Base-by-base conservation (phyloP, 2,113 vertebrate genomes). In the Anthoscopus minutus region DNA sequence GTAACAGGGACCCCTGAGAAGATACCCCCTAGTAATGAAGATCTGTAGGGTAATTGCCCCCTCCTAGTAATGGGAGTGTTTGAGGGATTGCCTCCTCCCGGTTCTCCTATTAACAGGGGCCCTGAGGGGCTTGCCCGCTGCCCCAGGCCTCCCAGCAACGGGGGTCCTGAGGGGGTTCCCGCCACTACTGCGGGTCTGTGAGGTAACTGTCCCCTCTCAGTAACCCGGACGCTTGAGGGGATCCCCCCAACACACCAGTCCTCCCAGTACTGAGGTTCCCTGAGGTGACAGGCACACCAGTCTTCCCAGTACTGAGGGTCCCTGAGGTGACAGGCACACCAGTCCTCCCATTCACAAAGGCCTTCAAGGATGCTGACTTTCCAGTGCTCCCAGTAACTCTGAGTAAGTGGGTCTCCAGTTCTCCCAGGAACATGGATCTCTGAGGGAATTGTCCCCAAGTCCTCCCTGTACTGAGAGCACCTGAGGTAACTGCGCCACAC, bases 401-500 rank as follows among this genome's bases (percentile, higher is more conserved):
- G n/a, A 33, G 22, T 7, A 42, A 31, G 5, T 9, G 16, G 10
- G 6, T 33, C 15, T n/a, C 17, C 35, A 35, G 18, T 54, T 7
- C 40, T 51, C 31, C 27, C 38, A 62, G 58, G 40, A 30, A 13
- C 7, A 6, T 0, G 16, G 21, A 10, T 8, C 20, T 42, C 73
- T 27, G 38, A 21, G 56, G 35, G 14, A 17, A 35, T 11, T 37
- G 13, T 20, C 24, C 5, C 33, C 25, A 61, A 5, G 4, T 20
- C 23, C 53, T 44, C 66, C 47, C 51, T 54, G n/a, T 30, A 37
- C 60, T 0, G 0, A 37, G 48, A 11, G 7, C 8, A 30, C 23
- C 38, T 53, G 44, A 62, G 13, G 11, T 19, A 69, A 42, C 15
- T 37, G 48, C 15, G 9, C 4, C 12, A 7, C 5, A 6, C 13